Base-by-base conservation (phyloP, 2,888 invertebrate species). In the Thysanoteuthis rhombus region DNA sequence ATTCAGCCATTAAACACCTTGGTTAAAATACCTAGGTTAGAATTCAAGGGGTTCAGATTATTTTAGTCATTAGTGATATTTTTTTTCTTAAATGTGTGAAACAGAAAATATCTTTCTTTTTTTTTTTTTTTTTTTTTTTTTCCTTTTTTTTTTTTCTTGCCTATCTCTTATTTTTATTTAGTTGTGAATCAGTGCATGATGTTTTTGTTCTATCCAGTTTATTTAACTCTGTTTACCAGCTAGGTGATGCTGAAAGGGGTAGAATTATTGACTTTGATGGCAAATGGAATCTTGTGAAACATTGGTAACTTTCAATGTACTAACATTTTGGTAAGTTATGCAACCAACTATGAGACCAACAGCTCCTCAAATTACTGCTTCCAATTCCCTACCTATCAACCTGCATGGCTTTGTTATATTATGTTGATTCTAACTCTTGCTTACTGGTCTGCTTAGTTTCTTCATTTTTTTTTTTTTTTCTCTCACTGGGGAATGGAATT, bases 171-270 rank as follows among this genome's bases (percentile, higher is more conserved):
- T 25, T 36, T n/a, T n/a, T n/a, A n/a, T 75, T 75, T 75, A 36
- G 75, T 75, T 75, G n/a, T 75, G 16, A 16, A 58, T 58, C 25
- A 3, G 28, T 58, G 75, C 75, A 75, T 75, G 75, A n/a, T n/a
- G n/a, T 75, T 75, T 16, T n/a, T 75, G n/a, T n/a, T 75, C n/a
- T 75, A 75, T 75, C 75, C n/a, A 16, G n/a, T 75, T 75, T n/a
- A 75, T 75, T 75, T 75, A 75, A 75, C 75, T 75, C 75, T 75
- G 75, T 75, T 75, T 75, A 75, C n/a, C 75, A 75, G 75, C 75
- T 75, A 75, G 75, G 75, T 75, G 75, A 36, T 75, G 75, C 75
- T 75, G 75, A 36, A n/a, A 75, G n/a, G 75, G 75, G 75, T 75
- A 75, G 75, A 75, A n/a, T 75, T 75, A n/a, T n/a, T 75, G 75